Evolutionary conservation across 1,140 invertebrate genomes (phyloP).

Genomic region (Heliconius nattereri): DNA sequence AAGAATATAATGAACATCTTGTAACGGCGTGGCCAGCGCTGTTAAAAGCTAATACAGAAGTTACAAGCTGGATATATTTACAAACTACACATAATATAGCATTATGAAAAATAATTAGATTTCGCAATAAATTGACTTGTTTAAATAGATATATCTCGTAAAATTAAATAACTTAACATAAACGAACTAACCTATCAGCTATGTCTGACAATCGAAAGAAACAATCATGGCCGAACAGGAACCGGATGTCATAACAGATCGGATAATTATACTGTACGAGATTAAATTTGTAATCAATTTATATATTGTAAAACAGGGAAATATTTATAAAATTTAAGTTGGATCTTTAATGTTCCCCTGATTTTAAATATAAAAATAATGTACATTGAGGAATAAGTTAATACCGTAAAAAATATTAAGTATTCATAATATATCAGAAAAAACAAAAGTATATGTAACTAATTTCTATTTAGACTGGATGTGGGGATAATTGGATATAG

Average conservation of each 20-base stretch:
- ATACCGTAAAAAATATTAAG: too few species aligned
- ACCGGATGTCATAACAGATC: slow-evolving; percentile 45
- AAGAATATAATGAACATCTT: slow-evolving; percentile 48
- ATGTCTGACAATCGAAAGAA: slow-evolving; percentile 76
- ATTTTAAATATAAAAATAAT: too few species aligned
- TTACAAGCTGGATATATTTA: not conserved
- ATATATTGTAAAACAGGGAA: not conserved
- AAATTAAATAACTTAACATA: slow-evolving; percentile 35
- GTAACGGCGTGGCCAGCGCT: slow-evolving; percentile 58
- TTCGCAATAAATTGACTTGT: not conserved
- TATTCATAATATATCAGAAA: too few species aligned
- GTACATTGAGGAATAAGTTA: not conserved
- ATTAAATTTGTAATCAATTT: not conserved
- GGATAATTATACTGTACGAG: slow-evolving; percentile 33
- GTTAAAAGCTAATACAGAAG: slow-evolving; percentile 1
- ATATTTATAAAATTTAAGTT: too few species aligned
- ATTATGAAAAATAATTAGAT: not conserved
- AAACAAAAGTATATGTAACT: too few species aligned
- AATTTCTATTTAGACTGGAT: too few species aligned
- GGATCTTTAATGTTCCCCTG: too few species aligned
- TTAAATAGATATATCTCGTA: slow-evolving; percentile 25
- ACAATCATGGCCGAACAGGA: slow-evolving; percentile 69
- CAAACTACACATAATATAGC: not conserved
- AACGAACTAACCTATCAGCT: slow-evolving; percentile 70
- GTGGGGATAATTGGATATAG: too few species aligned